Percentiles rank a stretch among this genome's conserved stretches.
Evolutionary conservation across 2,888 invertebrate genomes (phyloP).

Genomic region (Lithophane ornitopus): DNA sequence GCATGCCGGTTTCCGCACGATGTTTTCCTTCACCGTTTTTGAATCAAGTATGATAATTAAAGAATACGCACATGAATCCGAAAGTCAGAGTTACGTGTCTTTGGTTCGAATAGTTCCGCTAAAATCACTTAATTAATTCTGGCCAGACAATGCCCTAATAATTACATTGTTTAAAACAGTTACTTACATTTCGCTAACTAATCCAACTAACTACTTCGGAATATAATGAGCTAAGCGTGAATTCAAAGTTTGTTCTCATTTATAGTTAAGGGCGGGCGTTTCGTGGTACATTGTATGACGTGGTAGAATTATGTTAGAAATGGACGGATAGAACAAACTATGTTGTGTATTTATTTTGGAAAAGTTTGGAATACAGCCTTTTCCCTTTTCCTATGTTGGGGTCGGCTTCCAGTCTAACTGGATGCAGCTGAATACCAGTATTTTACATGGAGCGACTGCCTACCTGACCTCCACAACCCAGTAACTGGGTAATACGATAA

Average conservation of each 20-base stretch:
- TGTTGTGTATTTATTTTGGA: constrained; percentile 27
- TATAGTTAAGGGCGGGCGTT: constrained; percentile 26
- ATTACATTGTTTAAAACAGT: constrained; percentile 41
- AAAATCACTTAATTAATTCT: neutral
- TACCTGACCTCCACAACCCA: too few species aligned
- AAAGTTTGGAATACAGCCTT: constrained; percentile 24
- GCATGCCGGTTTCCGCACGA: too few species aligned
- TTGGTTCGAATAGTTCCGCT: too few species aligned
- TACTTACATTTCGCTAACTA: constrained; percentile 45
- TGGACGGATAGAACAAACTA: constrained; percentile 31
- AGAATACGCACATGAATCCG: too few species aligned
- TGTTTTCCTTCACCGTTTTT: too few species aligned
- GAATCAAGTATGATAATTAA: too few species aligned
- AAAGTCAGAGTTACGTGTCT: too few species aligned
- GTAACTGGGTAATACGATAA: too few species aligned
- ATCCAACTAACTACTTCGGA: constrained; percentile 35
- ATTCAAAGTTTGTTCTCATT: constrained; percentile 53
- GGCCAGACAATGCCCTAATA: constrained; percentile 1
- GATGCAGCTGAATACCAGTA: too few species aligned
- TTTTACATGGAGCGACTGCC: too few species aligned
- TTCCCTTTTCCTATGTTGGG: too few species aligned
- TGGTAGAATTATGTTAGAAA: constrained; percentile 26
- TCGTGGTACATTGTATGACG: constrained; percentile 34
- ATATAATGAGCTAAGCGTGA: constrained; percentile 45
- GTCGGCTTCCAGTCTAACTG: too few species aligned